A percentile compares a stretch with the other conserved stretches of the same genome.
Evolutionary conservation across 2,888 invertebrate species (phyloP).

Genomic region (Leistus spinibarbis): DNA sequence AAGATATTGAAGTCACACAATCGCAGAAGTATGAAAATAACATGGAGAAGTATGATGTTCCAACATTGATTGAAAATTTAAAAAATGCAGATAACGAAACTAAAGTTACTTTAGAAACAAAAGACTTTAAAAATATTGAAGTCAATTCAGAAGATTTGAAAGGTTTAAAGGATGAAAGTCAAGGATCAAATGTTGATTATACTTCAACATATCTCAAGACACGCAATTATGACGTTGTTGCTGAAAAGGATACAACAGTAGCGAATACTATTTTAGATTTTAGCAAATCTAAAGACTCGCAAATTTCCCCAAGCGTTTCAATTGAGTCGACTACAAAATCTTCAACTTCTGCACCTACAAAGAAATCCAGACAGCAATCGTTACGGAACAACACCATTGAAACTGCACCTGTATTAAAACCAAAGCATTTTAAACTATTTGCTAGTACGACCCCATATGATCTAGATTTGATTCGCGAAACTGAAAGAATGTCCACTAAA

Average conservation of each 20-base stretch:
- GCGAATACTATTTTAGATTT: slow-evolving; percentile 53
- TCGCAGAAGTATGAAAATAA: slow-evolving; percentile 35
- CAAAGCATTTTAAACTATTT: slow-evolving; percentile 46
- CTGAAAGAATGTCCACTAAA: slow-evolving; percentile 49
- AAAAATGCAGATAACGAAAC: slow-evolving; percentile 44
- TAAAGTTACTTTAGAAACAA: slow-evolving; percentile 47
- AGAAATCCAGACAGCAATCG: slow-evolving; percentile 40
- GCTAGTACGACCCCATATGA: slow-evolving; percentile 60
- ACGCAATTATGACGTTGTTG: slow-evolving; percentile 59
- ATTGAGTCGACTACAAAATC: slow-evolving; percentile 45
- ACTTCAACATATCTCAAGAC: slow-evolving; percentile 63
- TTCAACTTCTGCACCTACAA: slow-evolving; percentile 36
- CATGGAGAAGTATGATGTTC: slow-evolving; percentile 5
- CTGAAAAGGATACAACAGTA: slow-evolving; percentile 57
- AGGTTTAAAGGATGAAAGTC: slow-evolving; percentile 54
- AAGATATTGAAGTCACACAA: slow-evolving; percentile 45
- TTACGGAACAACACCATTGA: slow-evolving; percentile 37
- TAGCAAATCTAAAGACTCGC: slow-evolving; percentile 49
- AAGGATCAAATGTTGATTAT: slow-evolving; percentile 58
- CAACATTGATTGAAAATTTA: slow-evolving; percentile 44
- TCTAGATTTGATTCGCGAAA: slow-evolving; percentile 60
- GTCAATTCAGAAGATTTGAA: slow-evolving; percentile 48
- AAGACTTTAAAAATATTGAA: slow-evolving; percentile 48
- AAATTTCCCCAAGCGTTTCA: slow-evolving; percentile 54
- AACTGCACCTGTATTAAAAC: slow-evolving; percentile 55